Evolutionary conservation across 2,797 vertebrate species (phyloP).

Genomic region (Manis pentadactyla): DNA sequence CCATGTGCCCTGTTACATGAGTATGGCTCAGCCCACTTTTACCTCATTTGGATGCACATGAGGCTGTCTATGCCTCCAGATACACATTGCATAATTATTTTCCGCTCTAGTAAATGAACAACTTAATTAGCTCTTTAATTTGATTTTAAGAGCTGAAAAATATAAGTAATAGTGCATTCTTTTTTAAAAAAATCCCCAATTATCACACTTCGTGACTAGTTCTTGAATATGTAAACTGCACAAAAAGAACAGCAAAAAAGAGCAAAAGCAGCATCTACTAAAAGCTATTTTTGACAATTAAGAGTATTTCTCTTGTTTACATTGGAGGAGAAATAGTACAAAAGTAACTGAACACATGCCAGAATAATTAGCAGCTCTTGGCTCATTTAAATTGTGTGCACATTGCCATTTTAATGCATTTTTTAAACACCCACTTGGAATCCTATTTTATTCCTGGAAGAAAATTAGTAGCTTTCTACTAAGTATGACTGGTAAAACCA

Average conservation of each 20-base stretch:
- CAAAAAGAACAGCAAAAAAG: constrained; percentile 43
- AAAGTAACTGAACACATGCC: constrained; percentile 80
- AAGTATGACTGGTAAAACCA: constrained; percentile 60
- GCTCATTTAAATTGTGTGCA: constrained; percentile 82
- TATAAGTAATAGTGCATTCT: constrained; percentile 65
- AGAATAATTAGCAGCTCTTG: constrained; percentile 81
- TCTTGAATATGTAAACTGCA: constrained; percentile 67
- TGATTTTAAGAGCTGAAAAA: constrained; percentile 82
- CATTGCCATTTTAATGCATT: constrained; percentile 79
- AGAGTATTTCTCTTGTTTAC: constrained; percentile 79
- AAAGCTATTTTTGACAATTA: constrained; percentile 81
- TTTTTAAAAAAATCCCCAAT: constrained; percentile 72
- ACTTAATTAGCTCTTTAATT: constrained; percentile 84
- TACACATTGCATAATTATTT: constrained; percentile 79
- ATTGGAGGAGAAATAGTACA: constrained; percentile 78
- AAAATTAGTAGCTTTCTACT: constrained; percentile 73
- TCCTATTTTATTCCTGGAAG: constrained; percentile 70
- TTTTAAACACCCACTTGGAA: constrained; percentile 76
- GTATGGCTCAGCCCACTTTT: constrained; percentile 63
- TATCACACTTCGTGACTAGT: constrained; percentile 70
- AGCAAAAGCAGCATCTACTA: constrained; percentile 63
- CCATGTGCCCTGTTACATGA: constrained; percentile 41
- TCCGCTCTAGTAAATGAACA: constrained; percentile 79
- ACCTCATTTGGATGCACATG: constrained; percentile 79
- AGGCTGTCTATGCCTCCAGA: constrained; percentile 76